These are phyloP conservation scores for Rhopalosiphum maidis DNA, from an alignment of 1,140 invertebrate species.

Conservation along the genomic window DNA sequence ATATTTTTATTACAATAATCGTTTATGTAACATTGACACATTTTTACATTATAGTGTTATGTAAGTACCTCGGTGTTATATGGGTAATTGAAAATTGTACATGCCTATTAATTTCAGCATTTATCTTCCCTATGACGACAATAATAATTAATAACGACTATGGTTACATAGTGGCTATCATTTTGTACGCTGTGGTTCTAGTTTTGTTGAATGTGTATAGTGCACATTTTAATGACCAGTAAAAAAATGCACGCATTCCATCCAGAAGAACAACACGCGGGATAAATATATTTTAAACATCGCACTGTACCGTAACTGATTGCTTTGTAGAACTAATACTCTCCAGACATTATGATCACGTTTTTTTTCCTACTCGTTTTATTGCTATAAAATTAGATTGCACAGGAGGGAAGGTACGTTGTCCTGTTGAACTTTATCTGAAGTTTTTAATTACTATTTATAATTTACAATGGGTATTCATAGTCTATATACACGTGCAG, in stretches of 20 bases:
- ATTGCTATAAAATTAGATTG: slow-evolving; percentile 45
- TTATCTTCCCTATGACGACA: no score
- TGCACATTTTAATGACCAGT: slow-evolving; percentile 26
- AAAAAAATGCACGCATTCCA: slow-evolving; percentile 35
- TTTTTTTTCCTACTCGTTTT: background rate
- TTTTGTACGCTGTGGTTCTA: no score
- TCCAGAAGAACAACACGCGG: background rate
- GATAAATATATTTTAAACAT: slow-evolving; percentile 36
- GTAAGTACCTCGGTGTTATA: no score
- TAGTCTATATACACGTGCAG: background rate
- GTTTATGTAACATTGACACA: background rate
- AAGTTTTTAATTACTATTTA: slow-evolving; percentile 53
- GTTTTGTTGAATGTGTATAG: no score
- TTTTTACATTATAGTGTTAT: background rate
- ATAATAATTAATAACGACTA: no score
- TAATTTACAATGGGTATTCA: slow-evolving; percentile 23
- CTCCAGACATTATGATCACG: slow-evolving; percentile 30
- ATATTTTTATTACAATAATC: background rate
- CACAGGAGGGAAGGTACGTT: background rate
- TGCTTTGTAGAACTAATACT: slow-evolving; percentile 34
- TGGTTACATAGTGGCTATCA: no score
- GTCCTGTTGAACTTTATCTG: slow-evolving; percentile 25
- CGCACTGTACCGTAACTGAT: slow-evolving; percentile 15
- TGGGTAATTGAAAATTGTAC: no score
- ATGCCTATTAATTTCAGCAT: no score